These are phyloP conservation scores for Neotoxoptera formosana DNA, from an alignment of 1,140 invertebrate species.

Conservation along the genomic window DNA sequence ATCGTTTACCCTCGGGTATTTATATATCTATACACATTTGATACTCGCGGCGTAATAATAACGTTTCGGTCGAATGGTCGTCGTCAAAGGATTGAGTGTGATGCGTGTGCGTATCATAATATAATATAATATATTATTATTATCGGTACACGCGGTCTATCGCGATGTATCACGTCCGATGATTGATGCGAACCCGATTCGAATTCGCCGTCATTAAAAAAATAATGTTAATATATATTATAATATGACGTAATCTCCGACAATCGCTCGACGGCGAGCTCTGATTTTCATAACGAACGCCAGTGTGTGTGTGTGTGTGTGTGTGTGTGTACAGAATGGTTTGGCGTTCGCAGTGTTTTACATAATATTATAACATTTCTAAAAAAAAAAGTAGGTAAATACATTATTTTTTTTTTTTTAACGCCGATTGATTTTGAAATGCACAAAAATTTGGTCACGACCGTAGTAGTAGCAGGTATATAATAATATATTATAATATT, in stretches of 20 bases:
- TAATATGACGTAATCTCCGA: background rate
- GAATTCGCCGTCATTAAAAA: background rate
- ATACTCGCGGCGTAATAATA: background rate
- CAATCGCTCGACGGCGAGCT: background rate
- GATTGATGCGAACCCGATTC: background rate
- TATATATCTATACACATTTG: background rate
- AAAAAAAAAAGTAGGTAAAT: background rate
- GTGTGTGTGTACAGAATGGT: background rate
- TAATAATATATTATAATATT: background rate
- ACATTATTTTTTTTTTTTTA: background rate
- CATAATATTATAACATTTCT: too few relatives aligned
- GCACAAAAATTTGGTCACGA: background rate
- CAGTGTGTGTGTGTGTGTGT: too few relatives aligned
- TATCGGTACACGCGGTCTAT: background rate
- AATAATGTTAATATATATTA: constrained; percentile 24
- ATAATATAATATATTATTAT: too few relatives aligned
- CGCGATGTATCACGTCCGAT: background rate
- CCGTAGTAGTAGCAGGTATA: background rate
- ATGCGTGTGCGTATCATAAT: background rate
- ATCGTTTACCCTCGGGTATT: background rate
- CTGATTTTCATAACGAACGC: background rate
- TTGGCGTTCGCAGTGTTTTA: background rate
- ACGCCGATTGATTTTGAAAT: background rate
- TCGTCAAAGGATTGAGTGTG: background rate
- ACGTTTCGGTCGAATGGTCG: background rate